A percentile compares a stretch with the other conserved stretches of the same genome.
These are phyloP conservation scores for Lontra canadensis DNA, from an alignment of 2,113 vertebrate species.

Conservation along the genomic window DNA sequence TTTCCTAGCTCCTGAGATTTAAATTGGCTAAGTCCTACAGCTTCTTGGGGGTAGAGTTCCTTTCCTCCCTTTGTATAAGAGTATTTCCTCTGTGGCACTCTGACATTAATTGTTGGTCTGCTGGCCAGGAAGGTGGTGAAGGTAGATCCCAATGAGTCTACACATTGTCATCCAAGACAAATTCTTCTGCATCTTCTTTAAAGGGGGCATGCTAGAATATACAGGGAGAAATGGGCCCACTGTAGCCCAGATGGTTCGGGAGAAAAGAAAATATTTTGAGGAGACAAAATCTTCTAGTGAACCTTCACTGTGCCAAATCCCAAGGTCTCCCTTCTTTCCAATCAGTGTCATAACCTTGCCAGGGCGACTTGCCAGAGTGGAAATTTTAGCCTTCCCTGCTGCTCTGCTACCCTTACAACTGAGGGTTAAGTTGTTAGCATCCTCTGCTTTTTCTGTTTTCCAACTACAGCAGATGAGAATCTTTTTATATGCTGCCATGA, in stretches of 20 bases:
- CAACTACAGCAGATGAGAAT: not conserved
- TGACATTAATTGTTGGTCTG: not conserved
- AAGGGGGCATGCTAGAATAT: not conserved
- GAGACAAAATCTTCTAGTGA: not conserved
- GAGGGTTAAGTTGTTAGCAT: not conserved
- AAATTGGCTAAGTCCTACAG: not conserved
- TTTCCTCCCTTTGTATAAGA: not conserved
- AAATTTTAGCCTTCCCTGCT: not conserved
- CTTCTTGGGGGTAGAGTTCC: not conserved
- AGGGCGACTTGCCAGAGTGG: not conserved
- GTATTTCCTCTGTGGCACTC: not conserved
- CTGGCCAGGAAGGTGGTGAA: not conserved
- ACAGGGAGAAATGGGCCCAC: not conserved
- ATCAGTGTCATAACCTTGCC: not conserved
- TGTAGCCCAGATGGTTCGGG: not conserved
- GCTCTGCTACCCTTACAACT: not conserved
- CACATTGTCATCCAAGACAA: not conserved
- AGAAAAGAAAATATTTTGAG: not conserved
- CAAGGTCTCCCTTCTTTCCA: not conserved
- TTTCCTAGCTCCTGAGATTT: not conserved
- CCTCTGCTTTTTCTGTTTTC: not conserved
- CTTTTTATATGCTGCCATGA: not conserved
- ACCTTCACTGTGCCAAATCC: not conserved
- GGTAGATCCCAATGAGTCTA: not conserved
- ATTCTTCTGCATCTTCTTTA: not conserved